Base-by-base conservation (phyloP, 2,113 vertebrate genomes). In the Hippopotamus amphibius region DNA sequence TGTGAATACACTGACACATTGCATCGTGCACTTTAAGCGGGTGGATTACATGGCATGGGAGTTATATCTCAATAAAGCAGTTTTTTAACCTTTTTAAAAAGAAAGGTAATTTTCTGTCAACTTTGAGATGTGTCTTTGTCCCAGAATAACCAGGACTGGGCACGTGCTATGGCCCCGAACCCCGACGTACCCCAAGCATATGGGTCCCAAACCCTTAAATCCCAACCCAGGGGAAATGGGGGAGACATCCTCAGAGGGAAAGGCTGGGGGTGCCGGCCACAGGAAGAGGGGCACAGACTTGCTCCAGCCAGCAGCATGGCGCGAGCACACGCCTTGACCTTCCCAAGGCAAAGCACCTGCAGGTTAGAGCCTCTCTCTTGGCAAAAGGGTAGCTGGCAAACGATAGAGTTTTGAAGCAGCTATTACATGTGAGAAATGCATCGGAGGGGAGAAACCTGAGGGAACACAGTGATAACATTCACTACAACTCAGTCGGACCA, bases 321-420 rank as follows among this genome's bases (percentile, higher is more conserved):
- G 2, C 0, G 0, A 74, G 72, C 0, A 2, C 46, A 19, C 1
- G 15, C 46, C 74, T 33, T 33, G 16, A 76, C 41, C 74, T 16
- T 50, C 74, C 46, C 46, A 50, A 16, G 16, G 30, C 48, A 76
- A 74, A 48, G 26, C 22, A 15, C 37, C 37, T 37, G 37, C 37
- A 37, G 12, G 71, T 46, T 28, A 48, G 16, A 76, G 46, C 37
- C 37, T 50, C 41, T 46, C 41, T 46, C 46, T 50, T 50, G 46
- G 46, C 74, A 33, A 33, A 43, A 33, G 7, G 74, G 37, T 37
- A 37, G 37, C 37, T 37, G 37, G 37, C 37, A 37, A 37, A 37
- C 2, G 37, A 37, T 37, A 37, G 37, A 37, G 37, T 37, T 37
- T 19, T 10, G 16, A 50, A 0, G 1, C 26, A 50, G 46, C 74